Conservation (phyloP, 2,888 invertebrate species). For the Sinodicranocentrus sp. region DNA sequence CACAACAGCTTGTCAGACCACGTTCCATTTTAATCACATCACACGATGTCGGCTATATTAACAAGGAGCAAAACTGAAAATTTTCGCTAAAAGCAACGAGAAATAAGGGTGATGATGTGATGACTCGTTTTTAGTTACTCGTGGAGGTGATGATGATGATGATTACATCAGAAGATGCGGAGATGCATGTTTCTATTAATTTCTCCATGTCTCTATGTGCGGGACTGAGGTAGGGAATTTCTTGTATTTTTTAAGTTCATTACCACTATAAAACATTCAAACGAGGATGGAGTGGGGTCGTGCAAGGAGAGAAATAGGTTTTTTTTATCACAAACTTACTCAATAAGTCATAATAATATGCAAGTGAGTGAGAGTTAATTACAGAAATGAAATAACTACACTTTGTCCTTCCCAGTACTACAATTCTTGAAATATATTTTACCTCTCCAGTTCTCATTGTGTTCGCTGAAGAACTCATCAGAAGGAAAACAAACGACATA, state of each 20-base stretch:
- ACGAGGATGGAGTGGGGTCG: too few relatives aligned
- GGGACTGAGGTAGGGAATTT: background rate
- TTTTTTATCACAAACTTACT: too few relatives aligned
- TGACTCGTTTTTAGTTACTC: too few relatives aligned
- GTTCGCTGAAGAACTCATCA: background rate
- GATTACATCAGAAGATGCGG: too few relatives aligned
- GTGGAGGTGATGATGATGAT: too few relatives aligned
- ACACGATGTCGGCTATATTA: constrained; percentile 32
- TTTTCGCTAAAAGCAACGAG: background rate
- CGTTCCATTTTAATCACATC: constrained; percentile 59
- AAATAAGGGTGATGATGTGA: too few relatives aligned
- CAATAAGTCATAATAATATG: too few relatives aligned
- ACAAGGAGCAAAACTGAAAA: constrained; percentile 13
- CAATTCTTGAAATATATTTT: background rate
- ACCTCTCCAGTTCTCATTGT: background rate
- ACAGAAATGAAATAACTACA: too few relatives aligned
- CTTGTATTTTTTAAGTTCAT: background rate
- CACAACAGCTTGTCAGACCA: constrained; percentile 46
- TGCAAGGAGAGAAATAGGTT: too few relatives aligned
- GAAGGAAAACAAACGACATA: constrained; percentile 6
- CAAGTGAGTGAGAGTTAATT: too few relatives aligned
- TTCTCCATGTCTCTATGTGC: background rate
- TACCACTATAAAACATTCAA: background rate
- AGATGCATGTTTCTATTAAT: background rate
- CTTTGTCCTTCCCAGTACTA: too few relatives aligned